Evolutionary conservation across 2,113 vertebrate species (phyloP), one percentile per base, ranked within the genome.

Genomic region (Isurus oxyrinchus): DNA sequence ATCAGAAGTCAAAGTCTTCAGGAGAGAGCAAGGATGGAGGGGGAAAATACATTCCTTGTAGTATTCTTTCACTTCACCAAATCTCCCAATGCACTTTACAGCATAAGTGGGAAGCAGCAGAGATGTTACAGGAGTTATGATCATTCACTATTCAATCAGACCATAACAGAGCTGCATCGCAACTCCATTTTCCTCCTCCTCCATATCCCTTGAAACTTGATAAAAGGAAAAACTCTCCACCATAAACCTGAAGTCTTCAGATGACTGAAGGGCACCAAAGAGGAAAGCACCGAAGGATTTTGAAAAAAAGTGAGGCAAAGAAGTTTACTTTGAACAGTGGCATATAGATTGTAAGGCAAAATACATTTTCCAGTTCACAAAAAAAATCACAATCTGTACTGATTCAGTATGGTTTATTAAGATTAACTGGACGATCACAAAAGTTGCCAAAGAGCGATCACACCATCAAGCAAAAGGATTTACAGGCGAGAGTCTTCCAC

Each of bases 361-460:
- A 59, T 63, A n/a, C 63, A 21, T 63, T 59, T 25, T 4, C 25
- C 53, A 31, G 0, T 67, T 49, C n/a, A 10, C 44, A 94, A 72
- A 14, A 66, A 66, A 49, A 19, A 21, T 25, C 40, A 95, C 94
- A 95, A 55, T 72, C 11, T 95, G 1, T 49, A 95, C 94, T 55
- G 96, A 96, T 97, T 97, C 97, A 84, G 96, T 95, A 96, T 97
- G 98, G 97, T 97, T 98, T 97, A 97, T 97, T 97, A 96, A 97
- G 97, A 96, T 97, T 98, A 98, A 98, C 98, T 98, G 98, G 98
- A 99, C 98, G 96, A 98, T 98, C 98, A 99, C 98, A 98, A 97
- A 97, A 97, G 98, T 97, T 98, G 98, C 98, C 98, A 98, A 99
- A 98, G 97, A 97, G 98, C 98, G 98, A 98, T 98, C 98, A 98